A percentile compares a stretch with the other conserved stretches of the same genome.
phyloP scores from a whole-genome alignment of 2,113 vertebrate species.

The Chlamydotis undulata region DNA sequence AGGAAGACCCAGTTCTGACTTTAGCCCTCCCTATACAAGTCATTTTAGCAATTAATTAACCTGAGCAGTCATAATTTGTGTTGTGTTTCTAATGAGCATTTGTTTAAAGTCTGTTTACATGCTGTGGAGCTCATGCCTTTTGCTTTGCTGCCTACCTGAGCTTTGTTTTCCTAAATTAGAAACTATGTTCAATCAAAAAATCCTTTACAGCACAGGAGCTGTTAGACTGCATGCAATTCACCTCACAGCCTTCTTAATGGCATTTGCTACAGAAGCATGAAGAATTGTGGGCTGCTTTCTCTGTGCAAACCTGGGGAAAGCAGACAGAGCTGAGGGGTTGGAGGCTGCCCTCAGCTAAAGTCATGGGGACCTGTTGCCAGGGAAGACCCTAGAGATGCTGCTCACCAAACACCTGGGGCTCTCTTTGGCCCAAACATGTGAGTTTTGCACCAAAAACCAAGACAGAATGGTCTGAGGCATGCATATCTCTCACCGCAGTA shows the following conservation, averaged over 20 bases:
- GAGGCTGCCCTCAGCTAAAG: neutral
- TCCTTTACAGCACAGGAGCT: neutral
- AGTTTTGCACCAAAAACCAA: neutral
- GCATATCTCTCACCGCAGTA: rapidly evolving
- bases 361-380: neutral
- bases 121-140: neutral
- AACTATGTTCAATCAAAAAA: neutral
- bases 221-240: neutral
- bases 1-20: neutral
- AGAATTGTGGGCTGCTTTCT: neutral
- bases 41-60: slow-evolving; percentile 9
- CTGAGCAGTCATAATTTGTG: neutral
- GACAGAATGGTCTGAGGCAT: neutral
- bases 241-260: neutral
- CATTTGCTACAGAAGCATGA: neutral
- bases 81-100: neutral
- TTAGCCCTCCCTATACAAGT: neutral
- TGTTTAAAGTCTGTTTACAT: neutral
- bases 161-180: neutral
- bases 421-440: neutral
- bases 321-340: neutral
- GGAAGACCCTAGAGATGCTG: neutral
- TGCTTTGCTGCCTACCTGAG: neutral
- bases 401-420: neutral
- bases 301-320: neutral